Conservation (phyloP, 2,888 invertebrate genomes). For the Drosophila siamana region DNA sequence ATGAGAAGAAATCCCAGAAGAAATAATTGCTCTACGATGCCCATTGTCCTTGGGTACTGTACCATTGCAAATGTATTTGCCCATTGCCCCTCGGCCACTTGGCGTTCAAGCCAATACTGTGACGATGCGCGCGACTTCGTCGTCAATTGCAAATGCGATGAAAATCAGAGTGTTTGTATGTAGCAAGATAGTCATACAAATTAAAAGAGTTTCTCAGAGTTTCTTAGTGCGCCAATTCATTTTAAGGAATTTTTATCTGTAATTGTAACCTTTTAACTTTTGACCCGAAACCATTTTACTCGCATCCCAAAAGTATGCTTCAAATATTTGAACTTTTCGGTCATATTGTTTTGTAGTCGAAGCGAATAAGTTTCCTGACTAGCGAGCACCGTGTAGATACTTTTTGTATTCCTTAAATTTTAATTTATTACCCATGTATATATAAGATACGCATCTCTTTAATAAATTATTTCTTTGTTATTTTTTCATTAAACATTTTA, state of each 20-base stretch:
- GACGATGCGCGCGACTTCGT: constrained; percentile 39
- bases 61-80: constrained; percentile 36
- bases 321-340: background rate
- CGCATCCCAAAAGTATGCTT: background rate
- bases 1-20: background rate
- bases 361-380: background rate
- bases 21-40: constrained; percentile 38
- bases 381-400: background rate
- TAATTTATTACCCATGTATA: too few species aligned
- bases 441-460: too few species aligned
- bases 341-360: background rate
- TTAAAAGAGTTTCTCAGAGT: constrained; percentile 2
- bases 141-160: constrained; percentile 38
- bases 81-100: constrained; percentile 57
- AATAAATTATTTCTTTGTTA: background rate
- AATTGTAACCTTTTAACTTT: too few species aligned
- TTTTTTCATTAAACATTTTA: too few species aligned
- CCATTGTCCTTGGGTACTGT: constrained; percentile 47
- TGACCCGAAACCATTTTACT: background rate
- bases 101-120: constrained; percentile 50
- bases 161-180: constrained; percentile 18
- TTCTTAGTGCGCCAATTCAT: too few species aligned
- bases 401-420: background rate
- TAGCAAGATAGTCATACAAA: constrained; percentile 2
- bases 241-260: background rate